phyloP scores from a whole-genome alignment of 1,140 invertebrate species.

The Lordiphosa clarofinis region DNA sequence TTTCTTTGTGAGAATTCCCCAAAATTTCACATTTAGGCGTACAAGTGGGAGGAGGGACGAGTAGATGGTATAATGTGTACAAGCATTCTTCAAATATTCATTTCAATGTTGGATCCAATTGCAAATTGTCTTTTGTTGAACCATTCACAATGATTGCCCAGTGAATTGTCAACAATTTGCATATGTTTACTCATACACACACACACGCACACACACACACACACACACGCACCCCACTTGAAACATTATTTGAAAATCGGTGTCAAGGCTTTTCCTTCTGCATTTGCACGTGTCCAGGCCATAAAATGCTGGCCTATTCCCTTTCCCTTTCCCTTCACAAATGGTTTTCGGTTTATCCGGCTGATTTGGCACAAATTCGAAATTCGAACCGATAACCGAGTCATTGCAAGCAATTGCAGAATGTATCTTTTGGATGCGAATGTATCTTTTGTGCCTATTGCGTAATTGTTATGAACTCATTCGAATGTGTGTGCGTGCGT shows the following conservation, averaged over 20 bases:
- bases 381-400: conserved; percentile 27
- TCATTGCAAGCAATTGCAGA: conserved; percentile 53
- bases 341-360: conserved; percentile 1
- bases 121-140: background rate
- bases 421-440: conserved; percentile 40
- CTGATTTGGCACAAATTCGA: conserved; percentile 20
- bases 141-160: conserved; percentile 37
- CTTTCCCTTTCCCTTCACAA: background rate
- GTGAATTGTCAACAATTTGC: conserved; percentile 39
- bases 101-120: conserved; percentile 1
- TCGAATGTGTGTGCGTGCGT: conserved; percentile 43
- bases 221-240: no score
- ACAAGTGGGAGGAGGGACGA: no score
- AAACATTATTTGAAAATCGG: conserved; percentile 14
- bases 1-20: no score
- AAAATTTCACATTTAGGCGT: no score
- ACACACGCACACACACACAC: background rate
- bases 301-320: conserved; percentile 45
- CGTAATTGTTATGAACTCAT: conserved; percentile 73
- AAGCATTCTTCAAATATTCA: no score
- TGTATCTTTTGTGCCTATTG: conserved; percentile 48
- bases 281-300: conserved; percentile 51
- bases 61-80: no score
- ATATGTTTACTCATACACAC: conserved; percentile 30
- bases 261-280: conserved; percentile 18